Conservation (phyloP, 2,113 vertebrate genomes). For the Menura novaehollandiae region DNA sequence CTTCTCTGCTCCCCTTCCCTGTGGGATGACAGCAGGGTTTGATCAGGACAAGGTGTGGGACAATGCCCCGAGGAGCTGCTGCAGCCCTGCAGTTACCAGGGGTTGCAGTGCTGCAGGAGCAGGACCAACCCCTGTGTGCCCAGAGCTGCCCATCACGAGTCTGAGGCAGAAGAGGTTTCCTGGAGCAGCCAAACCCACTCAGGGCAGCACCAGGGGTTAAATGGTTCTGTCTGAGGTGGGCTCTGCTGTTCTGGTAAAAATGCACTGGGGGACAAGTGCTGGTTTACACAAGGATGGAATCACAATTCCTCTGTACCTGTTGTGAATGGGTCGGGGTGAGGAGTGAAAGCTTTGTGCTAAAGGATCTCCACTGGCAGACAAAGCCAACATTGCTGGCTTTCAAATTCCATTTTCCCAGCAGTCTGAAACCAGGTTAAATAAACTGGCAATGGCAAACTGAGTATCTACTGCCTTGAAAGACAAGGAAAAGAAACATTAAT, state of each 20-base stretch:
- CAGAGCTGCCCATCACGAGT: neutral
- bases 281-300: neutral
- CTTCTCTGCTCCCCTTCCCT: neutral
- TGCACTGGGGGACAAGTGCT: neutral
- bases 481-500: neutral
- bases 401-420: neutral
- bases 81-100: neutral
- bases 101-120: neutral
- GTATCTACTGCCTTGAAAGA: neutral
- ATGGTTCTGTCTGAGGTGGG: neutral
- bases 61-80: rapidly evolving
- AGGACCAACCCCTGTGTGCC: neutral
- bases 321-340: constrained; percentile 14
- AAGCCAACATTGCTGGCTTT: neutral
- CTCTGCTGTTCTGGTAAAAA: neutral
- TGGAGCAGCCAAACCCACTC: neutral
- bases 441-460: neutral
- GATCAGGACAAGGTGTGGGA: neutral
- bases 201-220: neutral
- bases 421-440: neutral
- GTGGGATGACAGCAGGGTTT: neutral
- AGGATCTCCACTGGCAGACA: neutral
- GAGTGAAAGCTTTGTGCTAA: constrained; percentile 15
- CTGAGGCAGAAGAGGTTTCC: neutral
- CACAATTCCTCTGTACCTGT: neutral